Evolutionary conservation across 2,113 vertebrate species (phyloP).

Genomic region (Lichenostomus cassidix): DNA sequence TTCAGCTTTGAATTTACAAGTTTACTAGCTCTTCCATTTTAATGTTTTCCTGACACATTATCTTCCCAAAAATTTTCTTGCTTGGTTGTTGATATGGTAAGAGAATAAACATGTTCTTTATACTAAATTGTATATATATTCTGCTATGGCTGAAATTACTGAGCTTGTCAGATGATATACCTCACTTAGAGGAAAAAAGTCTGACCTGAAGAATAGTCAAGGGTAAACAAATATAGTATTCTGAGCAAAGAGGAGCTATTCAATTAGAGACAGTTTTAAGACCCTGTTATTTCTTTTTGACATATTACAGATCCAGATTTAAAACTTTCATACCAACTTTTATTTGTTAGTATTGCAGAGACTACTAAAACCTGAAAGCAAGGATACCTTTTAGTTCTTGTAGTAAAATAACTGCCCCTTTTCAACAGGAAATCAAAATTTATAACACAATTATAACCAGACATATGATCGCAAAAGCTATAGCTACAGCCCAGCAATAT

Average conservation of each 20-base stretch:
- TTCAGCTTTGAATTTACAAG: not conserved
- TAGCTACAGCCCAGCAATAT: not conserved
- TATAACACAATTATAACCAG: not conserved
- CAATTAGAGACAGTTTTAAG: not conserved
- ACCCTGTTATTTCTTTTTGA: not conserved
- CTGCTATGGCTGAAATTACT: not conserved
- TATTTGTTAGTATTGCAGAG: not conserved
- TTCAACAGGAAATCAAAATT: constrained; percentile 12
- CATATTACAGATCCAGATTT: not conserved
- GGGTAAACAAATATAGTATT: not conserved
- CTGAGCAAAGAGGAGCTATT: not conserved
- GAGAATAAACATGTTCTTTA: not conserved
- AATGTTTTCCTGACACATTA: not conserved
- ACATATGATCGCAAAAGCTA: not conserved
- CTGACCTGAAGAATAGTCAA: not conserved
- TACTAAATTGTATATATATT: not conserved
- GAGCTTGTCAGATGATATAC: not conserved
- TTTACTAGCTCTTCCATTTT: not conserved
- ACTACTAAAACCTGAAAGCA: not conserved
- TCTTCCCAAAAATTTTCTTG: not conserved
- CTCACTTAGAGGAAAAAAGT: not conserved
- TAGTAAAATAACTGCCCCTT: not conserved
- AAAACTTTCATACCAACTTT: not conserved
- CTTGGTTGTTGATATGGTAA: not conserved
- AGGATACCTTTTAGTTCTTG: not conserved